Conservation (phyloP, 2,113 vertebrate genomes). For the Chitala chitala region DNA sequence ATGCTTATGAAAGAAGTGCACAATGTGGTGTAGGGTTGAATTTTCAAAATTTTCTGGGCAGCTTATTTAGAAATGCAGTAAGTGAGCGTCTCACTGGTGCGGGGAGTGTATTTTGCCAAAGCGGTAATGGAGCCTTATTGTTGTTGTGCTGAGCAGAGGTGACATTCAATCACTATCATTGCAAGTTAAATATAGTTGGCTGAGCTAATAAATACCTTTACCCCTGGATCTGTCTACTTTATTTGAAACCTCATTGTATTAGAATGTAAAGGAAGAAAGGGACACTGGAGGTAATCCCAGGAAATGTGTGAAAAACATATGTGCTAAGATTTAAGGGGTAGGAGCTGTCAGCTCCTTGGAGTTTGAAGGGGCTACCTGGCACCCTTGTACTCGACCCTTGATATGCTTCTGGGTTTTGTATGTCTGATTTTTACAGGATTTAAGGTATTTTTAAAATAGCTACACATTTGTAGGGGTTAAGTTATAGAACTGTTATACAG, state of each 20-base stretch:
- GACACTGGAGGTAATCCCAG: conserved; percentile 32
- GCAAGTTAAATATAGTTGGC: conserved; percentile 47
- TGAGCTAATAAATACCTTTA: conserved; percentile 32
- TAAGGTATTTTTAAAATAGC: not conserved
- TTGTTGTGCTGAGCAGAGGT: conserved; percentile 41
- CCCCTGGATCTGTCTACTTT: conserved; percentile 40
- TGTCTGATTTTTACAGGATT: not conserved
- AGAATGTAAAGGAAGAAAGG: not conserved
- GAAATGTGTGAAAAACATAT: conserved; percentile 3
- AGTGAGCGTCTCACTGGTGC: conserved; percentile 20
- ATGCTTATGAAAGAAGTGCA: not conserved
- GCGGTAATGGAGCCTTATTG: conserved; percentile 30
- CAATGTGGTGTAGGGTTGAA: not conserved
- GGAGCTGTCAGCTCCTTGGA: not conserved
- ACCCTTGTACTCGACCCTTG: not conserved
- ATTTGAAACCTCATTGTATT: conserved; percentile 6
- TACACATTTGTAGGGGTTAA: no score
- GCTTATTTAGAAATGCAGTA: conserved; percentile 19
- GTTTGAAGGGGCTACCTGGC: not conserved
- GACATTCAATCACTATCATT: conserved; percentile 45
- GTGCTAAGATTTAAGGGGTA: not conserved
- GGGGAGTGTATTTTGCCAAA: conserved; percentile 32
- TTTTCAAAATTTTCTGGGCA: conserved; percentile 11
- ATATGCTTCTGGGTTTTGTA: not conserved
- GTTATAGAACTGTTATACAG: not conserved